Evolutionary conservation across 2,888 invertebrate species (phyloP).

Genomic region (Drosophila paranaensis): DNA sequence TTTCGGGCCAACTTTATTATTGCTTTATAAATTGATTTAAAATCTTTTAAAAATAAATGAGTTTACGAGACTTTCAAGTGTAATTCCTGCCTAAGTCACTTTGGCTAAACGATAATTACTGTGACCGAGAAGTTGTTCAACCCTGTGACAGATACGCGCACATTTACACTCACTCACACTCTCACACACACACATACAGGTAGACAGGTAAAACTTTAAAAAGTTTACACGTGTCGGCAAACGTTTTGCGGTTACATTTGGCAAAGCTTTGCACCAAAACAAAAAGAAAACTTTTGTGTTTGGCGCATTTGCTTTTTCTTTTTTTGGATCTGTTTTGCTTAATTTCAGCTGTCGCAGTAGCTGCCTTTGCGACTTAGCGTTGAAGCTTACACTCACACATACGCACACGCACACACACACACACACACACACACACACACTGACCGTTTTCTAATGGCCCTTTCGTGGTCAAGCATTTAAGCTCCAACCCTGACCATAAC

Average conservation of each 20-base stretch:
- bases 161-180: slow-evolving; percentile 39
- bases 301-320: slow-evolving; percentile 7
- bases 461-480: slow-evolving; percentile 81
- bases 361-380: slow-evolving; percentile 55
- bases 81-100: slow-evolving; percentile 28
- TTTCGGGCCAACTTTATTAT: not conserved
- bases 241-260: slow-evolving; percentile 67
- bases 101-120: slow-evolving; percentile 43
- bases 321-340: slow-evolving; percentile 56
- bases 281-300: slow-evolving; percentile 13
- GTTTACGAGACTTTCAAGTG: slow-evolving; percentile 2
- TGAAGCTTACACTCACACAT: slow-evolving; percentile 13
- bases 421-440: slow-evolving; percentile 18
- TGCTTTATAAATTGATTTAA: slow-evolving; percentile 19
- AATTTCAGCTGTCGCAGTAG: slow-evolving; percentile 64
- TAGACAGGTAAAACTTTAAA: slow-evolving; percentile 32
- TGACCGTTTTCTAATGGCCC: slow-evolving; percentile 73
- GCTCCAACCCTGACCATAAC: slow-evolving; percentile 58
- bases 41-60: slow-evolving; percentile 9
- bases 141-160: slow-evolving; percentile 35
- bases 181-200: slow-evolving; percentile 8
- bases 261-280: slow-evolving; percentile 22
- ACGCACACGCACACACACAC: slow-evolving; percentile 10
- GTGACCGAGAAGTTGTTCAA: slow-evolving; percentile 32
- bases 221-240: slow-evolving; percentile 72